Evolutionary conservation across 2,888 invertebrate species (phyloP), one percentile per base, ranked within the genome.

Genomic region (Cryptosula pallasiana): DNA sequence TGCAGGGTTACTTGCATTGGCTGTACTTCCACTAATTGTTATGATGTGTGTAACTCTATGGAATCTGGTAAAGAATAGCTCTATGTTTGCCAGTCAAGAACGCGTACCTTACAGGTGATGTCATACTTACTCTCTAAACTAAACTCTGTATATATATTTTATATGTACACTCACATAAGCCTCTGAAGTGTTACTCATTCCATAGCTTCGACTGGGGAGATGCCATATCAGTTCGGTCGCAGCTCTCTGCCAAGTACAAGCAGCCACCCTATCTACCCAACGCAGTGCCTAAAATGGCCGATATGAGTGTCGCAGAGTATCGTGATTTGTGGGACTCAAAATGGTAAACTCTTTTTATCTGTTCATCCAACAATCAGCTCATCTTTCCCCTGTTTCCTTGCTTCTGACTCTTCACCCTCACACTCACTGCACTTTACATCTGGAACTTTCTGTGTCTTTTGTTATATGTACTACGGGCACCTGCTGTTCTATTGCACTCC

Each of bases 241-340:
- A 63, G 3, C 13, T 63, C 3, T 20, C 63, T 32, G 63, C 63
- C 2, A 20, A 63, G 63, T 63, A 63, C 63, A 27, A 63, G 3
- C 63, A 63, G 34, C 25, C 13, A 9, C 29, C 29, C 27, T 63
- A 32, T 27, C 63, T 63, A 3, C 71, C 57, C 9, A 32, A 27
- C 27, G 77, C 77, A 13, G 76, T 84, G 2, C 83, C 83, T 71
- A 78, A 79, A 55, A 72, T 82, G 35, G 76, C 75, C 0, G 73
- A 76, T 3, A 75, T 84, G 32, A 77, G 78, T 2, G 72, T 82
- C 20, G 75, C 81, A 63, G 83, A 83, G 74, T 84, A 81, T 76
- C 76, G 76, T 72, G 82, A 83, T 73, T 76, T 82, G 20, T 84
- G 83, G 75, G 83, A 83, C 77, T 80, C 79, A 29, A 83, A 83